phyloP scores from a whole-genome alignment of 2,888 invertebrate genomes.

The Aphidius colemani region DNA sequence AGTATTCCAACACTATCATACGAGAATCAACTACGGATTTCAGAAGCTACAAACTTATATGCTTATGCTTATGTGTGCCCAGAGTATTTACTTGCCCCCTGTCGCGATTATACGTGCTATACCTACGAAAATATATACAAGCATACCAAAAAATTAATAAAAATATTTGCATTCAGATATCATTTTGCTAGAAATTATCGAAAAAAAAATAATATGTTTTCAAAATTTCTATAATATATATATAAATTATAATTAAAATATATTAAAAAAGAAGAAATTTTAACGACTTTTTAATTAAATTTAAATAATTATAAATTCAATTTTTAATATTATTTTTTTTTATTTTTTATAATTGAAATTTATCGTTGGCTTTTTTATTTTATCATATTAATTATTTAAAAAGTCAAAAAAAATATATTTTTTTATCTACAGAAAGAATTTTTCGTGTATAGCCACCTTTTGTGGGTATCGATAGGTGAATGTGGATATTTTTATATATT shows the following conservation, averaged over 20 bases:
- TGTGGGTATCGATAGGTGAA: constrained; percentile 13
- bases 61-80: constrained; percentile 49
- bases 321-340: too few relatives aligned
- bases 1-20: constrained; percentile 55
- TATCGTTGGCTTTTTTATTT: too few relatives aligned
- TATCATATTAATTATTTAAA: too few relatives aligned
- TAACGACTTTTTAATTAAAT: too few relatives aligned
- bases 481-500: constrained; percentile 12
- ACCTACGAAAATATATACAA: not conserved
- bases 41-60: constrained; percentile 56
- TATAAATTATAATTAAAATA: too few relatives aligned
- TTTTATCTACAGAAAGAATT: not conserved
- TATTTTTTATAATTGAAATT: too few relatives aligned
- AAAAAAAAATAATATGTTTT: not conserved
- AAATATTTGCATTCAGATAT: not conserved
- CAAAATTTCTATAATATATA: too few relatives aligned
- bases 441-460: not conserved
- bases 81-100: constrained; percentile 54
- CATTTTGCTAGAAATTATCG: not conserved
- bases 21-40: constrained; percentile 56
- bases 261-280: too few relatives aligned
- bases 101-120: constrained; percentile 31
- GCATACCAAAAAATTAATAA: not conserved
- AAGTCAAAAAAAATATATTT: not conserved
- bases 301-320: too few relatives aligned